Evolutionary conservation across 1,140 invertebrate genomes (phyloP).

Genomic region (Habropoda laboriosa): DNA sequence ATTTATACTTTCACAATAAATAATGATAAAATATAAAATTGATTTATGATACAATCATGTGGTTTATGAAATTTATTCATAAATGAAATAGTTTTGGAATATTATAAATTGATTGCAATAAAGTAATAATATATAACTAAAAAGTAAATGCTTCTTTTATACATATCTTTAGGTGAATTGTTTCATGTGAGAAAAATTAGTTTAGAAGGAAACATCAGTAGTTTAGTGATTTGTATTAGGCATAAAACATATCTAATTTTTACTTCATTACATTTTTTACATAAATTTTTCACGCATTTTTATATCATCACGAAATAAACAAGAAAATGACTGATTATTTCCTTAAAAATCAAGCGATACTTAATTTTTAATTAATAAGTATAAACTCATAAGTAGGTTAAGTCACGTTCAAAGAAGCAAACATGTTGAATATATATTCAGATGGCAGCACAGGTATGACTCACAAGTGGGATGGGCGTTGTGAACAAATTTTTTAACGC

Average conservation of each 20-base stretch:
- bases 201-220: not conserved
- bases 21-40: not conserved
- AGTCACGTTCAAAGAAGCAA: not conserved
- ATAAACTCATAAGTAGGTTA: not conserved
- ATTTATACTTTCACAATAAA: not conserved
- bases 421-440: not conserved
- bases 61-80: not conserved
- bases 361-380: not conserved
- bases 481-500: not conserved
- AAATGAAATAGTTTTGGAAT: not conserved
- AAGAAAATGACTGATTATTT: not conserved
- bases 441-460: slow-evolving; percentile 32
- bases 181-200: not conserved
- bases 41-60: not conserved
- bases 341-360: not conserved
- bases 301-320: not conserved
- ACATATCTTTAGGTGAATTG: not conserved
- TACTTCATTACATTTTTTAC: not conserved
- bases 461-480: slow-evolving; percentile 35
- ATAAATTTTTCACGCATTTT: not conserved
- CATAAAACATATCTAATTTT: not conserved
- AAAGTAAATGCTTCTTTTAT: not conserved
- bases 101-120: not conserved
- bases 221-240: not conserved
- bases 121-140: not conserved